Percentiles rank a stretch among this genome's conserved stretches.
Conservation (phyloP, 2,888 invertebrate genomes). For the Agonopterix arenella region DNA sequence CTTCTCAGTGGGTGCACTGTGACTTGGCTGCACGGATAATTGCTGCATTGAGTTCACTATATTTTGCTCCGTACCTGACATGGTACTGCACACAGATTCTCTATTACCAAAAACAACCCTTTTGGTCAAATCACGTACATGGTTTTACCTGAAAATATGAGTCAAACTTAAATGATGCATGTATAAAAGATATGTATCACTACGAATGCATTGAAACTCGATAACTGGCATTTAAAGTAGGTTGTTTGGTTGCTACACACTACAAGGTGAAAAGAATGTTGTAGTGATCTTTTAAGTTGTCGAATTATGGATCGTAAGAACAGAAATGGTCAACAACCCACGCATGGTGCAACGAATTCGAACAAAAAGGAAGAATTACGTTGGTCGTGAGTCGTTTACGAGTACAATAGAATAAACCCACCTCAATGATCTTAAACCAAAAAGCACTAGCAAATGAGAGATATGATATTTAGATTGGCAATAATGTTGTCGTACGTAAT, state of each 20-base stretch:
- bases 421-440: conserved; percentile 38
- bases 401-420: conserved; percentile 27
- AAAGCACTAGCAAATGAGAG: conserved; percentile 13
- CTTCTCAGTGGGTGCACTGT: conserved; percentile 65
- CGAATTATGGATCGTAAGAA: conserved; percentile 7
- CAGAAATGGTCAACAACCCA: conserved; percentile 55
- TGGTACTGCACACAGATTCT: conserved; percentile 56
- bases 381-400: conserved; percentile 13
- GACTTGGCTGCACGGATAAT: conserved; percentile 66
- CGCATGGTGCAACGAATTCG: conserved; percentile 51
- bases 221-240: neutral
- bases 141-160: conserved; percentile 47
- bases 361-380: conserved; percentile 28
- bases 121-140: conserved; percentile 43
- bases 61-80: conserved; percentile 74
- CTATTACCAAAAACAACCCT: conserved; percentile 36
- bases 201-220: too few relatives aligned
- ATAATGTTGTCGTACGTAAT: neutral
- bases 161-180: conserved; percentile 6
- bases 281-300: neutral
- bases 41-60: conserved; percentile 72
- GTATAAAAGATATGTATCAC: neutral
- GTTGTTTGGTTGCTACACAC: neutral
- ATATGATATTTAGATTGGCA: neutral
- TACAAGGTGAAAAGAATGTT: neutral